Evolutionary conservation across 1,140 invertebrate species (phyloP).

Genomic region (Planococcus citri): DNA sequence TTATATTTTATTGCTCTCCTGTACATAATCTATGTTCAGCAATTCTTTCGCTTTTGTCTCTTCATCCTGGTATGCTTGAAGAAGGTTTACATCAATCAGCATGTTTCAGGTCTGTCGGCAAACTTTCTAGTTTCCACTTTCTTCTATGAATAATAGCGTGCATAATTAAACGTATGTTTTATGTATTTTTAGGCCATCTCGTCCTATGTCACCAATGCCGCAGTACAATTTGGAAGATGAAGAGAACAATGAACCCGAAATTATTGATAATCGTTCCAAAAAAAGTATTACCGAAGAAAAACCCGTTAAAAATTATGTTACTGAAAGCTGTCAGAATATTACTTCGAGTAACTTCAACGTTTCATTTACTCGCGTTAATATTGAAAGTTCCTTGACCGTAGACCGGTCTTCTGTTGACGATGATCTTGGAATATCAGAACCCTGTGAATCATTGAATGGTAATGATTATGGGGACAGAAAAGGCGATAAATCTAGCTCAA

Average conservation of each 20-base stretch:
- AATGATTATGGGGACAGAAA: background rate
- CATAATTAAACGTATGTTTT: no score
- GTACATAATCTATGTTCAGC: constrained; percentile 77
- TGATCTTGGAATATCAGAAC: background rate
- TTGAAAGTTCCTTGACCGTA: background rate
- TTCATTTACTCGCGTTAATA: background rate
- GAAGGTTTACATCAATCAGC: constrained; percentile 73
- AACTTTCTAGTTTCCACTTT: constrained; percentile 10
- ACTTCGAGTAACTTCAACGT: background rate
- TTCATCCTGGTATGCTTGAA: constrained; percentile 82
- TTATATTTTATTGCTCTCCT: constrained; percentile 86
- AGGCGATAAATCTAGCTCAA: background rate
- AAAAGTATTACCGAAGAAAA: background rate
- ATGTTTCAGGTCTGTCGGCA: constrained; percentile 50
- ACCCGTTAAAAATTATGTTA: background rate
- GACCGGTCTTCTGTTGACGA: background rate
- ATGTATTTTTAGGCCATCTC: constrained; percentile 49
- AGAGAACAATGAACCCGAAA: constrained; percentile 10
- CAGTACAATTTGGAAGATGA: constrained; percentile 38
- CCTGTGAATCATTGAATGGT: background rate
- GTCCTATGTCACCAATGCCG: constrained; percentile 66
- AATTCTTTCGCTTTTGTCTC: constrained; percentile 75
- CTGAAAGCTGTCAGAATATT: background rate
- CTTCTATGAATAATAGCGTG: background rate
- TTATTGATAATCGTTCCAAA: background rate